A percentile compares a stretch with the other conserved stretches of the same genome.
phyloP scores from a whole-genome alignment of 2,888 invertebrate genomes.

The Drosophila austrosaltans region DNA sequence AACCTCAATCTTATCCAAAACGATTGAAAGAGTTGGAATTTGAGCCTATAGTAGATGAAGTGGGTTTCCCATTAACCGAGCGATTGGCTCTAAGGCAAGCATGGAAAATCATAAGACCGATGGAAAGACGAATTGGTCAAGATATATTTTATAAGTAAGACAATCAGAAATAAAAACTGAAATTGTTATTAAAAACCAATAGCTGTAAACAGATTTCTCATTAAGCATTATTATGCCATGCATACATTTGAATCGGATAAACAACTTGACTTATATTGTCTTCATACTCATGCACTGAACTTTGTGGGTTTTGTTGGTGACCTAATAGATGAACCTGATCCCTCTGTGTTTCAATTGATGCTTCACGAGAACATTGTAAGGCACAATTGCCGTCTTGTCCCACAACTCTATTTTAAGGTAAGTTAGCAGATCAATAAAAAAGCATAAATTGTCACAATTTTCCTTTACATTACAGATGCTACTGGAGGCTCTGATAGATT shows the following conservation, averaged over 20 bases:
- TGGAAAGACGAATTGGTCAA: constrained; percentile 47
- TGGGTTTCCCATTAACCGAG: constrained; percentile 65
- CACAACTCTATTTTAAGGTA: constrained; percentile 50
- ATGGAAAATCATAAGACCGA: constrained; percentile 59
- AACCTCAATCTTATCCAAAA: constrained; percentile 44
- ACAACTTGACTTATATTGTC: constrained; percentile 51
- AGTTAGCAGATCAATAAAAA: neutral
- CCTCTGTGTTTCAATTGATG: constrained; percentile 51
- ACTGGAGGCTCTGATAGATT: constrained; percentile 32
- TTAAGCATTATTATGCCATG: constrained; percentile 53
- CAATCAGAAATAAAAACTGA: too few species aligned
- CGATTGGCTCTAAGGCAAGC: constrained; percentile 62
- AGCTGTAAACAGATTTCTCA: constrained; percentile 60
- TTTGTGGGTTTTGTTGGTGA: constrained; percentile 59
- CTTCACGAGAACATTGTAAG: constrained; percentile 38
- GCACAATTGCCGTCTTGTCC: constrained; percentile 45
- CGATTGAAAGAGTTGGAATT: constrained; percentile 74
- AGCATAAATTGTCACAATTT: neutral
- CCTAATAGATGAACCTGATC: constrained; percentile 69
- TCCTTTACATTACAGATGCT: constrained; percentile 34
- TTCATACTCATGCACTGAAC: constrained; percentile 62
- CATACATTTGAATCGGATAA: constrained; percentile 57
- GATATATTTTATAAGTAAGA: constrained; percentile 58
- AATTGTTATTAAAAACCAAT: too few species aligned
- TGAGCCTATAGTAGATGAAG: constrained; percentile 52